Percentiles rank a stretch among this genome's conserved stretches.
These are phyloP conservation scores for Hermaeophaga mercurialis DNA, from an alignment of 2,888 invertebrate species.

Conservation along the genomic window DNA sequence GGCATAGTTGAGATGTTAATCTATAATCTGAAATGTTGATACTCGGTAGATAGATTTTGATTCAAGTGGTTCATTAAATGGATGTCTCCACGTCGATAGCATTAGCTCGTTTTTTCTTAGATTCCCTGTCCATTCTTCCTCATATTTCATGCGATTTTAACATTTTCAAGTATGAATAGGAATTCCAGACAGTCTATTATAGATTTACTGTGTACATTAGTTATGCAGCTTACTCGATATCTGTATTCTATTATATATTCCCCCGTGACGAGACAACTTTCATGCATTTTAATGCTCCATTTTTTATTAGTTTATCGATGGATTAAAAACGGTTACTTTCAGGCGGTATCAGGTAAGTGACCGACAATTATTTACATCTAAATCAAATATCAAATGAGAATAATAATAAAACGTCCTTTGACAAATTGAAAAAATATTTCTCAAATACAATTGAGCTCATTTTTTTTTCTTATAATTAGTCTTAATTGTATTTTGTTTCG, in stretches of 20 bases:
- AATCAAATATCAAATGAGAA: no score
- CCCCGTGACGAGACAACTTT: not conserved
- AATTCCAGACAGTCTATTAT: slow-evolving; percentile 9
- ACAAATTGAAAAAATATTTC: no score
- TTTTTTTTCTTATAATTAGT: no score
- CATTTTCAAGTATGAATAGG: slow-evolving; percentile 1
- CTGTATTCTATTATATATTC: not conserved
- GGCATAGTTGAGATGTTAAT: no score
- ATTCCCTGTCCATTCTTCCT: slow-evolving; percentile 9
- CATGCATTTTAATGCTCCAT: not conserved
- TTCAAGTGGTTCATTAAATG: not conserved
- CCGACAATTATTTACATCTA: no score
- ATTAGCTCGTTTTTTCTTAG: slow-evolving; percentile 1
- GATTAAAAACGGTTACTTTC: not conserved
- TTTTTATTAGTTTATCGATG: not conserved
- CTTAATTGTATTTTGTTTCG: no score
- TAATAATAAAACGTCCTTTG: no score
- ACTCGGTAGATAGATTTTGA: not conserved
- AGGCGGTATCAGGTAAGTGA: no score
- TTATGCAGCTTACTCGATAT: slow-evolving; percentile 6
- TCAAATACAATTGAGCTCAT: no score
- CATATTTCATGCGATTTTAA: slow-evolving; percentile 12
- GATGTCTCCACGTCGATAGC: slow-evolving; percentile 7
- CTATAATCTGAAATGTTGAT: not conserved
- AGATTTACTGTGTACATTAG: slow-evolving; percentile 13